phyloP scores from a whole-genome alignment of 2,888 invertebrate species.

The Reticulitermes lucifugus region DNA sequence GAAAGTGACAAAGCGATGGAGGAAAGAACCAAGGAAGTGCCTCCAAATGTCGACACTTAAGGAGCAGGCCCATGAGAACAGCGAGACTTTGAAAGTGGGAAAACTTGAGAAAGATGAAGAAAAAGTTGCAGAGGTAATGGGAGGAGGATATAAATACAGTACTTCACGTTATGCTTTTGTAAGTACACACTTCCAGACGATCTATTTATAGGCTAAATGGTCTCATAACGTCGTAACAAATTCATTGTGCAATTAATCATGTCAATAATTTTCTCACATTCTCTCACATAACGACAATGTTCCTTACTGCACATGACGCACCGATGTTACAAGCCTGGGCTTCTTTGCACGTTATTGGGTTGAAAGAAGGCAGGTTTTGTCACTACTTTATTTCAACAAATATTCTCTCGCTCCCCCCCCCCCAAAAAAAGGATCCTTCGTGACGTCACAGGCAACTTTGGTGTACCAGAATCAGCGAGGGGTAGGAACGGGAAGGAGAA shows the following conservation, averaged over 20 bases:
- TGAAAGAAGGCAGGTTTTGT: not conserved
- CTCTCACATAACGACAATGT: not conserved
- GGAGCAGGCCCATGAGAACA: no score
- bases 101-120: no score
- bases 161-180: not conserved
- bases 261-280: no score
- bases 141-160: not conserved
- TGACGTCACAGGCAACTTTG: not conserved
- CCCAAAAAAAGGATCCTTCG: not conserved
- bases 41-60: no score
- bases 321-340: not conserved
- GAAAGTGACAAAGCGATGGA: no score
- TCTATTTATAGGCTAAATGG: not conserved
- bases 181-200: not conserved
- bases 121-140: no score
- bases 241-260: not conserved
- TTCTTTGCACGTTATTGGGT: not conserved
- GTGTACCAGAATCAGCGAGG: not conserved
- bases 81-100: no score
- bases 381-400: constrained; percentile 7
- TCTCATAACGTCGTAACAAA: not conserved
- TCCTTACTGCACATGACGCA: not conserved
- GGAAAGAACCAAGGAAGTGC: no score
- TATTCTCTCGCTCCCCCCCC: not conserved
- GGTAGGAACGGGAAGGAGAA: not conserved